Conservation (phyloP, 1,140 invertebrate genomes). For the Drosophila sp. region DNA sequence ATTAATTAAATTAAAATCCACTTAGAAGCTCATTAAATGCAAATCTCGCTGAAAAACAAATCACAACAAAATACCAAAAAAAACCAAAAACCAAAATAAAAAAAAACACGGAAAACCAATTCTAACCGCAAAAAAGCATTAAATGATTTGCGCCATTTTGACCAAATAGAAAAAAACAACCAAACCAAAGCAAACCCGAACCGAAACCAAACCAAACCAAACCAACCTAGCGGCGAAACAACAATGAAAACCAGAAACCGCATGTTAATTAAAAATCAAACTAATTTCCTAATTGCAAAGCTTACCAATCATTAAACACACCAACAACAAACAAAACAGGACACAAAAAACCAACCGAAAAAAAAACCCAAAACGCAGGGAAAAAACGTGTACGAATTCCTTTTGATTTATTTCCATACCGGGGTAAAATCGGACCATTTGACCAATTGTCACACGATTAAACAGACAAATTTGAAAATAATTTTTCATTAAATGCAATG, state of each 20-base stretch:
- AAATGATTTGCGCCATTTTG: slow-evolving; percentile 74
- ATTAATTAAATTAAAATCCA: slow-evolving; percentile 81
- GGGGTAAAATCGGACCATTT: slow-evolving; percentile 46
- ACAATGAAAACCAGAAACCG: slow-evolving; percentile 57
- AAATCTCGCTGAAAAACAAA: slow-evolving; percentile 56
- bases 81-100: slow-evolving; percentile 15
- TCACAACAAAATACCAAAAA: slow-evolving; percentile 35
- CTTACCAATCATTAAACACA: slow-evolving; percentile 76
- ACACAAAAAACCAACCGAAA: slow-evolving; percentile 22
- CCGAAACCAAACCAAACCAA: slow-evolving; percentile 38
- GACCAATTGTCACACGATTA: slow-evolving; percentile 79
- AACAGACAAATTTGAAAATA: slow-evolving; percentile 81
- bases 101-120: slow-evolving; percentile 56
- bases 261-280: slow-evolving; percentile 82
- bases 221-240: slow-evolving; percentile 33
- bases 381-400: slow-evolving; percentile 32
- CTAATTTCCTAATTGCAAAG: slow-evolving; percentile 81
- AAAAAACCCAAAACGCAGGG: slow-evolving; percentile 27
- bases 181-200: slow-evolving; percentile 31
- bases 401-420: slow-evolving; percentile 66
- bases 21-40: slow-evolving; percentile 80
- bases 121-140: slow-evolving; percentile 79
- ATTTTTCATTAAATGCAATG: slow-evolving; percentile 81
- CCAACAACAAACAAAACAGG: slow-evolving; percentile 25
- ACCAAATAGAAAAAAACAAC: slow-evolving; percentile 56